A percentile compares a stretch with the other conserved stretches of the same genome.
phyloP scores from a whole-genome alignment of 2,797 vertebrate genomes.

The Knipowitschia caucasica region DNA sequence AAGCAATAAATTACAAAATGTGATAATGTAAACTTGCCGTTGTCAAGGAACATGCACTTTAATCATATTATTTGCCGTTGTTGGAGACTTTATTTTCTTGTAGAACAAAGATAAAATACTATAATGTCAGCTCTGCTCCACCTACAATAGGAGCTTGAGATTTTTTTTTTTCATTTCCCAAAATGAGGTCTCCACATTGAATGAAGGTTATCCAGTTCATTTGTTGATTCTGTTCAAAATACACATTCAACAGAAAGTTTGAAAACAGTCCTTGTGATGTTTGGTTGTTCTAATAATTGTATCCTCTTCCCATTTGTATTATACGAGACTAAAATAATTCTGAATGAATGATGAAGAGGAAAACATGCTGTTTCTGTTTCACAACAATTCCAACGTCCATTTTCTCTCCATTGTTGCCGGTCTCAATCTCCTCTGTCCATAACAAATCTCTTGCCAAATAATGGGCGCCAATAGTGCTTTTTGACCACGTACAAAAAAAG shows the following conservation, averaged over 20 bases:
- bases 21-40: too few species aligned
- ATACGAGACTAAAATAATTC: slow-evolving; percentile 27
- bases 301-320: slow-evolving; percentile 8
- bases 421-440: slow-evolving; percentile 12
- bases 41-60: too few species aligned
- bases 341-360: slow-evolving; percentile 14
- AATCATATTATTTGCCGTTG: too few species aligned
- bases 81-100: too few species aligned
- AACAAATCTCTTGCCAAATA: slow-evolving; percentile 52
- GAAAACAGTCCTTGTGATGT: too few species aligned
- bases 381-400: not conserved
- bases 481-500: slow-evolving; percentile 47
- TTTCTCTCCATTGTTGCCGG: slow-evolving; percentile 13
- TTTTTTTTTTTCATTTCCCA: not conserved
- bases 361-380: slow-evolving; percentile 2
- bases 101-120: too few species aligned
- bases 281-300: too few species aligned
- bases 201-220: slow-evolving; percentile 10
- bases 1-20: too few species aligned
- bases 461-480: slow-evolving; percentile 54
- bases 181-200: not conserved
- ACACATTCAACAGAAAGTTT: too few species aligned
- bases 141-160: too few species aligned
- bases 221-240: too few species aligned
- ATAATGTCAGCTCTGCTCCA: too few species aligned